Base-by-base conservation (phyloP, 2,113 vertebrate genomes). In the Corythaixoides concolor region DNA sequence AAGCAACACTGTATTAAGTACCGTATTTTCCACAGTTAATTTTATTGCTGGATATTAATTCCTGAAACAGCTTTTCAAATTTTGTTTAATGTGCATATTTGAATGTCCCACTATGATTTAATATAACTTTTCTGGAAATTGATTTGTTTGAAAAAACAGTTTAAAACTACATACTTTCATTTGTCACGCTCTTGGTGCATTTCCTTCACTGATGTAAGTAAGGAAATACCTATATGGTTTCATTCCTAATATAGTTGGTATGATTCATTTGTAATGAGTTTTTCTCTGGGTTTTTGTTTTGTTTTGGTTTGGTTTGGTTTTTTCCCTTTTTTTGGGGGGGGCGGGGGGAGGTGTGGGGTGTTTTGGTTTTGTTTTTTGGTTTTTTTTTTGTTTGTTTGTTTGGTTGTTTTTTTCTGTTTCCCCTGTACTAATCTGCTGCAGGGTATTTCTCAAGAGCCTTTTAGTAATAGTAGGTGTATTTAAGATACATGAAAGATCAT, bases 201-300 rank as follows among this genome's bases (percentile, higher is more conserved):
- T 93, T 88, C 5, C 14, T 32, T 67, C 22, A 43, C 10, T 75
- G 9, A 62, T 52, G 13, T 13, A 72, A 55, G 26, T 20, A 52
- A 3, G 11, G 33, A 74, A 43, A 72, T 8, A 32, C 24, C 12
- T 64, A 11, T 55, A 56, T 47, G n/a, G 3, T 32, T 80, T 78
- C 21, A 8, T 56, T 81, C 18, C 41, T 86, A 72, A 53, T 64
- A 66, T 80, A 88, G 8, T 5, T 77, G 23, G 12, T 28, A 20
- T 64, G 15, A 43, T 64, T 76, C 30, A 27, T 63, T 50, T 32
- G 10, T 47, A 76, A 76, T 58, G 11, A 53, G 22, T 6, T 89
- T 41, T 85, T 45, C 12, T 52, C 21, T 4, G 1, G 1, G 0
- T 33, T 11, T 35, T 45, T 37, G 26, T 19, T 49, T 22, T n/a